Percentiles rank a stretch among this genome's conserved stretches.
phyloP scores from a whole-genome alignment of 1,140 invertebrate species.

The Steinernema khuongi region DNA sequence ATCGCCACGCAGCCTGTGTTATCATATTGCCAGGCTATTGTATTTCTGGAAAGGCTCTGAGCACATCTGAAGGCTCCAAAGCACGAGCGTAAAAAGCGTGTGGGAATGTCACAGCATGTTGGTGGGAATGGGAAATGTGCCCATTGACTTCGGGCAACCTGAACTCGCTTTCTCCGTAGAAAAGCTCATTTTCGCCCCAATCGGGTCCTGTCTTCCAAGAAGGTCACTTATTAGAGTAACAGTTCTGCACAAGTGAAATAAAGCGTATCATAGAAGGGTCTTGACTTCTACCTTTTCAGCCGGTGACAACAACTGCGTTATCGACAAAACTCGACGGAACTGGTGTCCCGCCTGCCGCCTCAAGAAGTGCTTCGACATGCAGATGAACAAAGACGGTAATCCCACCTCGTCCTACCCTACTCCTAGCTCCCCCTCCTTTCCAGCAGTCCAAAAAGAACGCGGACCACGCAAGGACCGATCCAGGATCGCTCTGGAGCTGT shows the following conservation, averaged over 20 bases:
- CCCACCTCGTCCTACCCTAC: too few species aligned
- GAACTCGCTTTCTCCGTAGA: neutral
- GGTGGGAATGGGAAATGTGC: too few species aligned
- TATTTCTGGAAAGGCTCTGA: too few species aligned
- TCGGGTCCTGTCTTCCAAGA: too few species aligned
- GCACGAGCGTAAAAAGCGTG: too few species aligned
- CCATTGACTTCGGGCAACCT: neutral
- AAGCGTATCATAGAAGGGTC: neutral
- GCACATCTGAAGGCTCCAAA: too few species aligned
- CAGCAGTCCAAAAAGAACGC: conserved; percentile 5
- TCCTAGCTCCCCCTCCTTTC: neutral
- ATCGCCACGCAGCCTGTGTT: too few species aligned
- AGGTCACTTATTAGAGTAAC: too few species aligned
- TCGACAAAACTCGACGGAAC: conserved; percentile 76
- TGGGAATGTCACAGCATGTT: too few species aligned
- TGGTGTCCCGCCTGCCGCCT: conserved; percentile 79
- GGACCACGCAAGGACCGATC: neutral
- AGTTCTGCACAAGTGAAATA: neutral
- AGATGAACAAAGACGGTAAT: conserved; percentile 67
- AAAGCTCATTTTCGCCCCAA: too few species aligned
- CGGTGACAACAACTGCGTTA: conserved; percentile 69
- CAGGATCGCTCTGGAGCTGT: neutral
- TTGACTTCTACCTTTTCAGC: conserved; percentile 61
- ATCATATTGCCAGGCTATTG: too few species aligned
- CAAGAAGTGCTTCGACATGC: conserved; percentile 71